These are phyloP conservation scores for Rapana venosa DNA, from an alignment of 2,888 invertebrate species.

Conservation along the genomic window DNA sequence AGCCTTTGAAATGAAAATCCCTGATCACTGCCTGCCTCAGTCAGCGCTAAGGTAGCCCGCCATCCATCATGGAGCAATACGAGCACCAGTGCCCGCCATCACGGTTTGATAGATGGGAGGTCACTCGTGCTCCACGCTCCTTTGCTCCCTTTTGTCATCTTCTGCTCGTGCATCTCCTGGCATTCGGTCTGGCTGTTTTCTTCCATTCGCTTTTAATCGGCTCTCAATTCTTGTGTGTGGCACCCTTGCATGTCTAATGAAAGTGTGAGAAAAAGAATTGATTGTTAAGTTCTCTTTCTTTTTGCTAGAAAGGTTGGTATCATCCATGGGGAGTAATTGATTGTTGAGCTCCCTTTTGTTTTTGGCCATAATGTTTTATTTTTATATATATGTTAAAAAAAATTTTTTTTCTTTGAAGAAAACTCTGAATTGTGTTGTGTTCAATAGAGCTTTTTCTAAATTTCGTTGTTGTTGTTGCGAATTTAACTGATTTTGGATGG, in stretches of 20 bases:
- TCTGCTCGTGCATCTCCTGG: neutral
- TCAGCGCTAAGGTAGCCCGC: neutral
- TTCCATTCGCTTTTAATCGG: neutral
- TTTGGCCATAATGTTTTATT: neutral
- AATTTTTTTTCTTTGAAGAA: no score
- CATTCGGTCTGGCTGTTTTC: neutral
- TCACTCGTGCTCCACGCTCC: neutral
- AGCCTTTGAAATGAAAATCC: no score
- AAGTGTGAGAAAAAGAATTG: neutral
- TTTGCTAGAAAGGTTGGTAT: neutral
- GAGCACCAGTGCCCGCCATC: neutral
- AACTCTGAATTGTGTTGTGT: no score
- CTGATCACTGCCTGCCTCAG: no score
- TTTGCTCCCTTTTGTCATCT: neutral
- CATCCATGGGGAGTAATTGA: neutral
- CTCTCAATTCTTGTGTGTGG: neutral
- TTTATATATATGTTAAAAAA: no score
- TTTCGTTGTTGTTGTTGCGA: no score
- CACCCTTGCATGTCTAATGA: neutral
- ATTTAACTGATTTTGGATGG: no score
- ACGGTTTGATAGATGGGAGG: constrained; percentile 5
- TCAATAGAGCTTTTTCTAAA: no score
- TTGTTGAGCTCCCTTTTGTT: neutral
- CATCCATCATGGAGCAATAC: neutral
- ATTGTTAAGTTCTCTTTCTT: neutral